phyloP scores from a whole-genome alignment of 1,140 invertebrate genomes.

The Drosophila persimilis region DNA sequence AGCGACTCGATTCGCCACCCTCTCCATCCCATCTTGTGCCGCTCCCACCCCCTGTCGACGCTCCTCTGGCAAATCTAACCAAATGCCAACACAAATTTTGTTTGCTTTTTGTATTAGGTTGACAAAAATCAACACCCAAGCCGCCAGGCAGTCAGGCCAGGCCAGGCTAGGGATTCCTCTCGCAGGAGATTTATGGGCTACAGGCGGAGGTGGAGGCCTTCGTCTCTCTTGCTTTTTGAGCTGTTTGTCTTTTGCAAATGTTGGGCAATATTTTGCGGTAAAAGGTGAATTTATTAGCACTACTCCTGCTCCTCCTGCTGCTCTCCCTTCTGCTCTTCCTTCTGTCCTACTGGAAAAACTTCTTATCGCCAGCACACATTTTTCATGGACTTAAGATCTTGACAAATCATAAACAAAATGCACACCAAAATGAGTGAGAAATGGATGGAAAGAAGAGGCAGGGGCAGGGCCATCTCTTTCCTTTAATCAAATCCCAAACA shows the following conservation, averaged over 20 bases:
- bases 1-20: slow-evolving; percentile 4
- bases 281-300: slow-evolving; percentile 78
- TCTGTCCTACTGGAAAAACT: neutral
- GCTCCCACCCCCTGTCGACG: neutral
- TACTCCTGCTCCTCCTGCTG: neutral
- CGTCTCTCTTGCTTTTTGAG: slow-evolving; percentile 8
- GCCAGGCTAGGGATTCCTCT: neutral
- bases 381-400: slow-evolving; percentile 52
- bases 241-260: slow-evolving; percentile 75
- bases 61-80: slow-evolving; percentile 60
- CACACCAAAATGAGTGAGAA: slow-evolving; percentile 12
- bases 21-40: neutral
- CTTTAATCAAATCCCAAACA: slow-evolving; percentile 16
- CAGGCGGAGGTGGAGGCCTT: too few relatives aligned
- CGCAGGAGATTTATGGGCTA: slow-evolving; percentile 30
- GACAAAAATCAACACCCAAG: slow-evolving; percentile 74
- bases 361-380: slow-evolving; percentile 64
- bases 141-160: slow-evolving; percentile 5
- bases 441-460: slow-evolving; percentile 8
- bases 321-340: too few relatives aligned
- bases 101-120: slow-evolving; percentile 76
- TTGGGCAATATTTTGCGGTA: slow-evolving; percentile 78
- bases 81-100: slow-evolving; percentile 77
- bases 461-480: slow-evolving; percentile 6
- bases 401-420: slow-evolving; percentile 78